Conservation (phyloP, 1,140 invertebrate genomes). For the Centruroides vittatus region DNA sequence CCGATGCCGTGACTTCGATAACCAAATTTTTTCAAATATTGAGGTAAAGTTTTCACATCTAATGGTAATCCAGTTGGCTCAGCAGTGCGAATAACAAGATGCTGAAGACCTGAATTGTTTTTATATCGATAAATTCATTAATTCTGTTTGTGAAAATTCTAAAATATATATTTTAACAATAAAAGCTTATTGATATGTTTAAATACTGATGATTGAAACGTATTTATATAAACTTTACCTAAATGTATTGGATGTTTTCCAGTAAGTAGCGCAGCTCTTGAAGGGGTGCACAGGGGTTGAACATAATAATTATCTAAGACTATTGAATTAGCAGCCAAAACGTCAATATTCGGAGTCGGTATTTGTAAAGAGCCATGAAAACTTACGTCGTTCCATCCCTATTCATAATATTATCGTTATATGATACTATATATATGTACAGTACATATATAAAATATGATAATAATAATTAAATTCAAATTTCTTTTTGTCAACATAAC, state of each 20-base stretch:
- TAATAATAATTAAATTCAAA: too few relatives aligned
- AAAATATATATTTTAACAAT: not conserved
- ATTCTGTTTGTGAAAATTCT: too few relatives aligned
- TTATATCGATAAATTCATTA: too few relatives aligned
- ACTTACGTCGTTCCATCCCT: conserved; percentile 36
- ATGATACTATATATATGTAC: too few relatives aligned
- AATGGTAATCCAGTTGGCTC: conserved; percentile 23
- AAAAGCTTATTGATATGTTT: too few relatives aligned
- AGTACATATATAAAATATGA: too few relatives aligned
- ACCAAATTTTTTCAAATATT: conserved; percentile 14
- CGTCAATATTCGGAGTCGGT: conserved; percentile 26
- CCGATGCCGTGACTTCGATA: conserved; percentile 15
- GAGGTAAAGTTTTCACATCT: conserved; percentile 24
- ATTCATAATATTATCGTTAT: not conserved
- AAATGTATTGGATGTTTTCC: conserved; percentile 70
- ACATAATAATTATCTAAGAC: conserved; percentile 67
- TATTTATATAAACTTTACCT: conserved; percentile 40
- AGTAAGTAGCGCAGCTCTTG: conserved; percentile 63
- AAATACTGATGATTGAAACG: too few relatives aligned
- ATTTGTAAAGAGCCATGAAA: conserved; percentile 26
- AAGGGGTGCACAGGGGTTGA: conserved; percentile 58
- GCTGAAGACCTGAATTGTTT: conserved; percentile 17
- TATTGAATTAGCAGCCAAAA: conserved; percentile 23
- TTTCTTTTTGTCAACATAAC: too few relatives aligned
- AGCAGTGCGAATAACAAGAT: conserved; percentile 20